Evolutionary conservation across 92 coral and sea anemone genomes (phyloP), one percentile per base, ranked within the genome.

Genomic region (Hydrozoanthus gracilis): DNA sequence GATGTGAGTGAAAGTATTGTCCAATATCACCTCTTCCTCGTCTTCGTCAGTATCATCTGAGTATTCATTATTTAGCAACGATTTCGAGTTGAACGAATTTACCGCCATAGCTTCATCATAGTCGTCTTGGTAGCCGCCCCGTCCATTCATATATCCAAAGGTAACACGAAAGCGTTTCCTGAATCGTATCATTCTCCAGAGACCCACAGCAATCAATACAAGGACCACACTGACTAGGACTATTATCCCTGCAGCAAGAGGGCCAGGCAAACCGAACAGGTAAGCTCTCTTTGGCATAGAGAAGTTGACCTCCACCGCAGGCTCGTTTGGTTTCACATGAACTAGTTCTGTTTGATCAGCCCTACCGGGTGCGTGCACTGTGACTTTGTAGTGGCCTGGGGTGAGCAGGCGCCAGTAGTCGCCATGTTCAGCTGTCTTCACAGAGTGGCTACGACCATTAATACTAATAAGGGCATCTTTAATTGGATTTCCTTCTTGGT

Each of bases 1-100:
- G 61, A 55, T 74, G 70, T 84, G 87, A 61, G 82, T 86, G 65
- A 27, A 88, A 51, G 72, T 79, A 56, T 89, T 91, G 51, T 94
- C 98, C 49, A 92, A 62, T 78, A 92, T 91, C 13, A 92, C 93
- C 48, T 97, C 99, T 56, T 94, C 95, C 60, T 97, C 99, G 44
- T 97, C 99, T 39, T 97, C 99, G 16, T 97, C 99, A 18, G 97
- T 94, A 67, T 97, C 99, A 73, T 97, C 99, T 39, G 98, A 95
- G 83, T 95, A 95, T 67, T 97, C 99, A 78, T 95, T 92, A 80
- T 90, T 90, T 11, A 97, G 90, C 85, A 97, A 84, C 86, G 99
- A 96, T 84, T 97, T 97, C 8, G 99, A 97, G 55, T 97, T 97
- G 51, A 97, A 97, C 3, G 99, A 95, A 60, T 95, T 92, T 50